Evolutionary conservation across 2,113 vertebrate species (phyloP).

Genomic region (Camelus bactrianus): DNA sequence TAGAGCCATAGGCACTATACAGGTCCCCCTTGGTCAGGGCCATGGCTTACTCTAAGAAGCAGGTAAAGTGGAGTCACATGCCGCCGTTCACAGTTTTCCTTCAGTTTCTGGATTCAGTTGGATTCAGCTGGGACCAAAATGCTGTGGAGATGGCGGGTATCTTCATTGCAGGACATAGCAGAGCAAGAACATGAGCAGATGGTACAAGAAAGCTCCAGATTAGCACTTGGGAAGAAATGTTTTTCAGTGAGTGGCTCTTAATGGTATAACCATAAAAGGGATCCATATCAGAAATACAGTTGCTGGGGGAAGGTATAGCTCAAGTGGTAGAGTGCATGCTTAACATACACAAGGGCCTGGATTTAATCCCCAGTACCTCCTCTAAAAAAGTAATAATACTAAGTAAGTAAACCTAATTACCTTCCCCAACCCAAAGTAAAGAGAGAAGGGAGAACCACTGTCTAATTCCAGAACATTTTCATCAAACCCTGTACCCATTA

Average conservation of each 20-base stretch:
- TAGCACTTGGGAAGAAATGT: not conserved
- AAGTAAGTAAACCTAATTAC: no score
- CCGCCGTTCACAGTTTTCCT: not conserved
- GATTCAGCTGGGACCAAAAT: not conserved
- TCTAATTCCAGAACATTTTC: constrained; percentile 17
- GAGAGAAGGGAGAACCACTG: not conserved
- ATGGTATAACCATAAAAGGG: not conserved
- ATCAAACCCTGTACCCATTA: not conserved
- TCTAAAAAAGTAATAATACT: no score
- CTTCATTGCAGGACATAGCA: not conserved
- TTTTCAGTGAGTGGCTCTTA: constrained; percentile 13
- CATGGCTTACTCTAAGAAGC: not conserved
- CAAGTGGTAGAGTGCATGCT: no score
- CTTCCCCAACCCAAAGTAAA: no score
- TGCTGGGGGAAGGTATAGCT: no score
- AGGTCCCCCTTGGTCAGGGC: not conserved
- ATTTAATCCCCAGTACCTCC: no score
- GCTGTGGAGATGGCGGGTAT: not conserved
- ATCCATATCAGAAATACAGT: not conserved
- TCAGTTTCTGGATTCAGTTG: no score
- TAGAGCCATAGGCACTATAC: not conserved
- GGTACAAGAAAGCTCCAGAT: not conserved
- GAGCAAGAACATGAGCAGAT: not conserved
- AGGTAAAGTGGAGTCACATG: not conserved
- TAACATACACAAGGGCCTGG: no score